Evolutionary conservation across 2,113 vertebrate genomes (phyloP).

Genomic region (Laticauda colubrina): DNA sequence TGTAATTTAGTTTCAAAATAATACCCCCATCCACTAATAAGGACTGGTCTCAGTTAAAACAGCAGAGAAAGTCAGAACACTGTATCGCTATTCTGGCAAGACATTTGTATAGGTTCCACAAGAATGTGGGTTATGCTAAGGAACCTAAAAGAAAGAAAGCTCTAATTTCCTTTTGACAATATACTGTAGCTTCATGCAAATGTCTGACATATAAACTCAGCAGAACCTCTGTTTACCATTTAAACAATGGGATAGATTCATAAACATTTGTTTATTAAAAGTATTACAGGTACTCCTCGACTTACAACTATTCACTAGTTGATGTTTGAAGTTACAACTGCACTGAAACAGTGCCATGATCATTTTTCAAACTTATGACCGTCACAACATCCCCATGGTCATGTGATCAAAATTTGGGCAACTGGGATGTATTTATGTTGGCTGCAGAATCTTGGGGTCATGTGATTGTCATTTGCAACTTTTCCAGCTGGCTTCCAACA

Average conservation of each 20-base stretch:
- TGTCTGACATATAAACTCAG: conserved; percentile 48
- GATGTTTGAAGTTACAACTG: background rate
- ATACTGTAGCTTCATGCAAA: conserved; percentile 35
- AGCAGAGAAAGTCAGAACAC: background rate
- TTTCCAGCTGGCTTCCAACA: background rate
- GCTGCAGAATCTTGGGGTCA: background rate
- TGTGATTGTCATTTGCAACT: background rate
- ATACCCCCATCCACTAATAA: background rate
- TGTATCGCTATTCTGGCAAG: background rate
- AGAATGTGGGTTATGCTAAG: background rate
- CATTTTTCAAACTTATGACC: background rate
- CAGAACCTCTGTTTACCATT: conserved; percentile 51
- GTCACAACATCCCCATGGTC: background rate
- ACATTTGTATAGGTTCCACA: background rate
- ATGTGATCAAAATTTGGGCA: background rate
- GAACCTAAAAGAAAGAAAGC: background rate
- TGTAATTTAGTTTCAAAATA: background rate
- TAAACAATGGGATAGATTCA: conserved; percentile 25
- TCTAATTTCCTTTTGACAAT: conserved; percentile 33
- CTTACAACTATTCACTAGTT: background rate
- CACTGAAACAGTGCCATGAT: background rate
- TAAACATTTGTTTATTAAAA: background rate
- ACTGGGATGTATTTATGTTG: background rate
- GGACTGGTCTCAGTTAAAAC: background rate
- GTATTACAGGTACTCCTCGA: background rate